Evolutionary conservation across 2,797 vertebrate genomes (phyloP).

Genomic region (Zalophus californianus): DNA sequence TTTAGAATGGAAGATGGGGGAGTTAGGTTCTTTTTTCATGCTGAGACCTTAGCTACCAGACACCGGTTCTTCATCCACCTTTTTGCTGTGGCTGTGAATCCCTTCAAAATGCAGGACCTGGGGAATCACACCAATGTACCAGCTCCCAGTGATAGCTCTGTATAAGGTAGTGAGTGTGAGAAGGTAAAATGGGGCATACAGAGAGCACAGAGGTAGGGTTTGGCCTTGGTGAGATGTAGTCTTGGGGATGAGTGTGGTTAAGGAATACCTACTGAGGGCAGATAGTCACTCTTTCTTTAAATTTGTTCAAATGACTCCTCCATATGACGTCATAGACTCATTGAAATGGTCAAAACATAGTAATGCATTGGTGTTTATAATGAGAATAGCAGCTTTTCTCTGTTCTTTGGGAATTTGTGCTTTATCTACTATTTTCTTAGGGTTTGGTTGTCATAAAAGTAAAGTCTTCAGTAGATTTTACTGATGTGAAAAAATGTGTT

Average conservation of each 20-base stretch:
- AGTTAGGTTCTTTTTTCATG: neutral
- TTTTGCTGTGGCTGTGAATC: neutral
- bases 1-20: neutral
- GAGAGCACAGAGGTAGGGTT: neutral
- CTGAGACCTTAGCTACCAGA: neutral
- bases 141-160: neutral
- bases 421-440: neutral
- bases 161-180: neutral
- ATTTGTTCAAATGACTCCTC: neutral
- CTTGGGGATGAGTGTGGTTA: neutral
- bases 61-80: neutral
- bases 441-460: neutral
- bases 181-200: neutral
- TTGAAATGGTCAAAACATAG: neutral
- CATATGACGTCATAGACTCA: neutral
- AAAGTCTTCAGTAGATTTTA: neutral
- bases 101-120: neutral
- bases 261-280: neutral
- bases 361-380: neutral
- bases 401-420: neutral
- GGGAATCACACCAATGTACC: neutral
- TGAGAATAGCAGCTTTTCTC: neutral
- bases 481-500: neutral
- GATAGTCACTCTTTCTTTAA: neutral
- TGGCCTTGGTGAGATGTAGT: neutral